A percentile compares a stretch with the other conserved stretches of the same genome.
phyloP scores from a whole-genome alignment of 2,113 vertebrate species.

The Cyanistes caeruleus region DNA sequence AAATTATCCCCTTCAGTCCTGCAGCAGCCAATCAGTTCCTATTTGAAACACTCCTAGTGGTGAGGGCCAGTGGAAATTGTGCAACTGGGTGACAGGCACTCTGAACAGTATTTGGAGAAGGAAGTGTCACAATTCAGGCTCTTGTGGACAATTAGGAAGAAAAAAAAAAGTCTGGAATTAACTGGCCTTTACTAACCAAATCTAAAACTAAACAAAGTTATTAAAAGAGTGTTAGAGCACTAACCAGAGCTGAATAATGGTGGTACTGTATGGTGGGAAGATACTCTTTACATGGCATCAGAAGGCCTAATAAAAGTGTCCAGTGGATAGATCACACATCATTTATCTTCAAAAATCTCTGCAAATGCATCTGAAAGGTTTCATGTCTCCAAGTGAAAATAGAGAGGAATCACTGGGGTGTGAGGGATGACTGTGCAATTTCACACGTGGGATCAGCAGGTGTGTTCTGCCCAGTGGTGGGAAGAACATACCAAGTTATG shows the following conservation, averaged over 20 bases:
- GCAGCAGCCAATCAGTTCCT: background rate
- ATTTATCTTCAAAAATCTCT: background rate
- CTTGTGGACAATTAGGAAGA: too few species aligned
- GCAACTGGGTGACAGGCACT: background rate
- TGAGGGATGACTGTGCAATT: background rate
- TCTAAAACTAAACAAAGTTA: background rate
- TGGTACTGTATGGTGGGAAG: fast-evolving
- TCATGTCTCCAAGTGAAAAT: background rate
- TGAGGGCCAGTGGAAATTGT: background rate
- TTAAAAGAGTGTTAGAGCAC: background rate
- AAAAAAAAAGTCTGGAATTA: background rate
- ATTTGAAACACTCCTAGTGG: background rate
- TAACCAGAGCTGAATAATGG: background rate
- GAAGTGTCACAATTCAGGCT: background rate
- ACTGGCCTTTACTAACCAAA: background rate
- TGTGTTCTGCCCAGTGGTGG: background rate
- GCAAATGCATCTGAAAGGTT: background rate
- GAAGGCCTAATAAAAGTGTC: background rate
- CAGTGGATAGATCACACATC: background rate
- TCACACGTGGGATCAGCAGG: background rate
- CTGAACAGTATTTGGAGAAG: background rate
- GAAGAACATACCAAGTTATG: background rate
- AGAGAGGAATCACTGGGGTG: background rate
- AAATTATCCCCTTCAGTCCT: background rate
- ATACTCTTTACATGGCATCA: background rate